Evolutionary conservation across 1,140 invertebrate genomes (phyloP).

Genomic region (Papilio polytes): DNA sequence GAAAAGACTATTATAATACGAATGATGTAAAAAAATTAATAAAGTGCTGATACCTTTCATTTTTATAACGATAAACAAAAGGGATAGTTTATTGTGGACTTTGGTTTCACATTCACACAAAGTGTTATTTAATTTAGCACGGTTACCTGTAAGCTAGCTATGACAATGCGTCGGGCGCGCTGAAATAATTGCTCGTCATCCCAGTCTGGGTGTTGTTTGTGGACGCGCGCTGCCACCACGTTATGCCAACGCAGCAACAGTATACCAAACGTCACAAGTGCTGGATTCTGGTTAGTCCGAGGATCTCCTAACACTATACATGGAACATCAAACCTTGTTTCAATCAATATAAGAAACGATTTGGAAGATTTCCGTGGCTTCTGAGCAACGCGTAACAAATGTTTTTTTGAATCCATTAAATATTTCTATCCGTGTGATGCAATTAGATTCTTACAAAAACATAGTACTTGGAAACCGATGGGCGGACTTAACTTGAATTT

Average conservation of each 20-base stretch:
- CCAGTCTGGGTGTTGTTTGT: slow-evolving; percentile 93
- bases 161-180: slow-evolving; percentile 93
- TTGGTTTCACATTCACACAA: neutral
- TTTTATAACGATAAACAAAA: too few relatives aligned
- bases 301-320: slow-evolving; percentile 96
- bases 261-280: slow-evolving; percentile 95
- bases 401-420: too few relatives aligned
- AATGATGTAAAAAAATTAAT: neutral
- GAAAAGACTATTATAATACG: neutral
- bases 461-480: neutral
- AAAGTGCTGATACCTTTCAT: too few relatives aligned
- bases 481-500: neutral
- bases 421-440: neutral
- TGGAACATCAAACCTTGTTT: slow-evolving; percentile 41
- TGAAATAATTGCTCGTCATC: slow-evolving; percentile 98
- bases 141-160: slow-evolving; percentile 95
- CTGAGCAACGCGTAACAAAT: too few relatives aligned
- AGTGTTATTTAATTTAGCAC: neutral
- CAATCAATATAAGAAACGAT: neutral
- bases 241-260: slow-evolving; percentile 99
- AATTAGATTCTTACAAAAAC: neutral
- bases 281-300: slow-evolving; percentile 98
- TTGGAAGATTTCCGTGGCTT: neutral
- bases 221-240: slow-evolving; percentile 91
- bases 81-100: too few relatives aligned